Evolutionary conservation across 2,888 invertebrate genomes (phyloP).

Genomic region (Protula sp.): DNA sequence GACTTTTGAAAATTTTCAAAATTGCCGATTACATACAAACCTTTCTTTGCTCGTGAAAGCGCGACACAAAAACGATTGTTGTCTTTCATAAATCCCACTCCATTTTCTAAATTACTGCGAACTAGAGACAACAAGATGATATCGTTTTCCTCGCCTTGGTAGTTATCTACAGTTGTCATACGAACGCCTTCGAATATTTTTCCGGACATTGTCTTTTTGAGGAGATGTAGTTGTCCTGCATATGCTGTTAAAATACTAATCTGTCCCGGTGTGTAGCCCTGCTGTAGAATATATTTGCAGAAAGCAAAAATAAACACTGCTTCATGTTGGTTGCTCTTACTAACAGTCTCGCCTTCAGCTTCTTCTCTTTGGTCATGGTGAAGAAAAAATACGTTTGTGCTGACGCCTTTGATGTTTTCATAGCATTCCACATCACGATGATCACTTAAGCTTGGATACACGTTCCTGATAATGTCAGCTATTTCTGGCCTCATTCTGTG

Average conservation of each 20-base stretch:
- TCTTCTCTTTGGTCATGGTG: slow-evolving; percentile 36
- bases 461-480: slow-evolving; percentile 32
- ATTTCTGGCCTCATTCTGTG: slow-evolving; percentile 51
- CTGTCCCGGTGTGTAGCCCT: slow-evolving; percentile 36
- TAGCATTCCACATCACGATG: slow-evolving; percentile 31
- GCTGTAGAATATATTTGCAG: slow-evolving; percentile 40
- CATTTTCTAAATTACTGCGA: slow-evolving; percentile 37
- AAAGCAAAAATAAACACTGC: slow-evolving; percentile 36
- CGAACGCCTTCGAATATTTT: slow-evolving; percentile 31
- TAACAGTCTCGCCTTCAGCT: slow-evolving; percentile 29
- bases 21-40: slow-evolving; percentile 49
- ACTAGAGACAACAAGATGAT: slow-evolving; percentile 50
- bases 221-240: slow-evolving; percentile 37
- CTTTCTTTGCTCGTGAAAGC: slow-evolving; percentile 47
- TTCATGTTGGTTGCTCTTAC: slow-evolving; percentile 43
- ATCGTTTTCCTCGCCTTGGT: slow-evolving; percentile 52
- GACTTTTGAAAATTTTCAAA: slow-evolving; percentile 23
- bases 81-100: slow-evolving; percentile 44
- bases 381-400: slow-evolving; percentile 42
- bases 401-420: slow-evolving; percentile 34
- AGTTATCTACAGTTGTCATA: slow-evolving; percentile 42
- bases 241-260: slow-evolving; percentile 51
- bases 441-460: slow-evolving; percentile 39
- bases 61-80: slow-evolving; percentile 49
- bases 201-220: slow-evolving; percentile 34